Percentiles rank a stretch among this genome's conserved stretches.
These are phyloP conservation scores for Phyllostomus hastatus DNA, from an alignment of 2,113 vertebrate species.

Conservation along the genomic window DNA sequence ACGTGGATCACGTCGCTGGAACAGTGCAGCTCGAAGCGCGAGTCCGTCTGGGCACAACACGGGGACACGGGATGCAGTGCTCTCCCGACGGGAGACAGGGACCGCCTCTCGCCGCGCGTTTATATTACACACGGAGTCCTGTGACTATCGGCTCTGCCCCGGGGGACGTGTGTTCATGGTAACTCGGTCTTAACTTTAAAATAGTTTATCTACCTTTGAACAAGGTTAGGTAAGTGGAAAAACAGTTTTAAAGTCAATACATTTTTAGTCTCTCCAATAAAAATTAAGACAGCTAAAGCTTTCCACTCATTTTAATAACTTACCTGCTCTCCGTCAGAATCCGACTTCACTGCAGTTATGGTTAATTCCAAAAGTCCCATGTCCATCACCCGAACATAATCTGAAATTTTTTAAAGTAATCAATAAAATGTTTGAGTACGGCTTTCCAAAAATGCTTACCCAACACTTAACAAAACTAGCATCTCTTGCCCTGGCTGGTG, in stretches of 20 bases:
- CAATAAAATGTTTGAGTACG: not conserved
- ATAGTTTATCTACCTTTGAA: not conserved
- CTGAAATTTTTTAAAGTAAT: slow-evolving; percentile 76
- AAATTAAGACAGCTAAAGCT: not conserved
- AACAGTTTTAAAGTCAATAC: not conserved
- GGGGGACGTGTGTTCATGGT: not conserved
- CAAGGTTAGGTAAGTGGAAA: not conserved
- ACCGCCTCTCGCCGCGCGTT: not conserved
- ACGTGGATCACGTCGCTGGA: slow-evolving; percentile 98
- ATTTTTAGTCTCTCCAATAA: not conserved
- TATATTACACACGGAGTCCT: not conserved
- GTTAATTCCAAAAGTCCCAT: slow-evolving; percentile 96
- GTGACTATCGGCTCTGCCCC: not conserved
- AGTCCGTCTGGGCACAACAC: slow-evolving; percentile 82
- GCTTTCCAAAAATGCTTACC: slow-evolving; percentile 22
- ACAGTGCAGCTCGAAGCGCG: slow-evolving; percentile 95
- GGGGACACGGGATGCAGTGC: not conserved
- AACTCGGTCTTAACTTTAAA: slow-evolving; percentile 10
- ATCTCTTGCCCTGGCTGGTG: not conserved
- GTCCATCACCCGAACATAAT: slow-evolving; percentile 97
- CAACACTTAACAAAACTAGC: not conserved
- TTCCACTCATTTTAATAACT: slow-evolving; percentile 65
- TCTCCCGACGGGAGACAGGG: not conserved
- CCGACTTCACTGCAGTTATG: slow-evolving; percentile 92
- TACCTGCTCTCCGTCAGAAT: slow-evolving; percentile 88